Evolutionary conservation across 2,113 vertebrate species (phyloP), one percentile per base, ranked within the genome.

Genomic region (Pelodiscus sinensis): DNA sequence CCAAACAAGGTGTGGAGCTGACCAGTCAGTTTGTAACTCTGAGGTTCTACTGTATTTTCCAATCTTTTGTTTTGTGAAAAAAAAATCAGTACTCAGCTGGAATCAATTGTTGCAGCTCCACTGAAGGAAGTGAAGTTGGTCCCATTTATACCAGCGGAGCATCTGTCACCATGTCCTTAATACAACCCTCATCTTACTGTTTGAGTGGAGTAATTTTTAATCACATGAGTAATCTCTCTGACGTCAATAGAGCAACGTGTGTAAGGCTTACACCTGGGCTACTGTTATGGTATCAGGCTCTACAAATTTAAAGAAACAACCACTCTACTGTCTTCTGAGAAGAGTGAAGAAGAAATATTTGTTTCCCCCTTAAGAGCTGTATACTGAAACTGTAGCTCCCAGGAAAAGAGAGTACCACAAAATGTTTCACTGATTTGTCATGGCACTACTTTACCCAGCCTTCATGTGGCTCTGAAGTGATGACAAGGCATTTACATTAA

Each of bases 401-500:
- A 0, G 65, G 57, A 83, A 85, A 24, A 3, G 0, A 3, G 4
- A 62, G 83, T 29, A 9, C 3, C 8, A 9, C 51, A 55, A 82
- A 35, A 88, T 54, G 3, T 2, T 75, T 50, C 0, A 3, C 7
- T 0, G 0, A 79, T 56, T 79, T 92, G 90, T 92, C 73, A 65
- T 81, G 86, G 83, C 90, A 83, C 50, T 91, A 86, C 85, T 89
- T 56, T 88, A 84, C 58, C 29, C 51, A 79, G 58, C 90, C 83
- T 95, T 82, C 79, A 82, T 88, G 94, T 96, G 82, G 44, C 62
- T 92, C 14, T 87, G 87, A 95, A 94, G 84, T 56, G 79, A 79
- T 96, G 93, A 91, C 79, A 91, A 95, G 68, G 86, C 15, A 54
- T 96, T 93, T 93, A 85, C 50, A 65, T 93, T 95, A 97, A 96